A percentile compares a stretch with the other conserved stretches of the same genome.
Conservation (phyloP, 1,140 invertebrate genomes). For the Brachionus calyciflorus region DNA sequence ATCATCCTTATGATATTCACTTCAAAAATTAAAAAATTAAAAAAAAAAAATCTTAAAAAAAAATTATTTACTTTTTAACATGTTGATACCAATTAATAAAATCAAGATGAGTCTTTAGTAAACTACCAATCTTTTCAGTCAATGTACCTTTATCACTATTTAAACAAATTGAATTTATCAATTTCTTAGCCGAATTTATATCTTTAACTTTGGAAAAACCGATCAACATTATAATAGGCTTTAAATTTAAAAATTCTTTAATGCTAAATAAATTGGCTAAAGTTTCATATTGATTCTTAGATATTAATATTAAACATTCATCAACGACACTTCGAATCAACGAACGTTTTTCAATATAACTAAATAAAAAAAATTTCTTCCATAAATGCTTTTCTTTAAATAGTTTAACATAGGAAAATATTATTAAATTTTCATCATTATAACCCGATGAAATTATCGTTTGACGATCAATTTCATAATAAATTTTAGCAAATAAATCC, state of each 20-base stretch:
- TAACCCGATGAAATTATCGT: background rate
- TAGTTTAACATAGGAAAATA: background rate
- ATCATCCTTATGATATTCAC: background rate
- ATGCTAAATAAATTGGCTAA: constrained; percentile 51
- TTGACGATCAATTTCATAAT: background rate
- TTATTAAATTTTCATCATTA: background rate
- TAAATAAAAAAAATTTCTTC: constrained; percentile 7
- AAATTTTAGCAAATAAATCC: background rate
- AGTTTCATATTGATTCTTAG: constrained; percentile 51
- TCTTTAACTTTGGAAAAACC: constrained; percentile 54
- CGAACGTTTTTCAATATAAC: background rate
- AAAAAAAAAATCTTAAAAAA: too few relatives aligned
- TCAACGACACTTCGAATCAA: background rate
- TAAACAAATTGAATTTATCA: constrained; percentile 53
- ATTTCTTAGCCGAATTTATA: constrained; percentile 51
- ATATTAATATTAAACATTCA: constrained; percentile 49
- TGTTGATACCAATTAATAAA: constrained; percentile 56
- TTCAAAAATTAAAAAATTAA: background rate
- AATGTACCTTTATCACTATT: background rate
- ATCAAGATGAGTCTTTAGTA: constrained; percentile 57
- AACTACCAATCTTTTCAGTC: constrained; percentile 52
- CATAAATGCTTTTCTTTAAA: background rate
- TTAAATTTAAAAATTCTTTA: constrained; percentile 53
- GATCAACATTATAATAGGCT: constrained; percentile 54
- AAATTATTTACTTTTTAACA: background rate